These are phyloP conservation scores for Orussus abietinus DNA, from an alignment of 1,140 invertebrate species.

Conservation along the genomic window DNA sequence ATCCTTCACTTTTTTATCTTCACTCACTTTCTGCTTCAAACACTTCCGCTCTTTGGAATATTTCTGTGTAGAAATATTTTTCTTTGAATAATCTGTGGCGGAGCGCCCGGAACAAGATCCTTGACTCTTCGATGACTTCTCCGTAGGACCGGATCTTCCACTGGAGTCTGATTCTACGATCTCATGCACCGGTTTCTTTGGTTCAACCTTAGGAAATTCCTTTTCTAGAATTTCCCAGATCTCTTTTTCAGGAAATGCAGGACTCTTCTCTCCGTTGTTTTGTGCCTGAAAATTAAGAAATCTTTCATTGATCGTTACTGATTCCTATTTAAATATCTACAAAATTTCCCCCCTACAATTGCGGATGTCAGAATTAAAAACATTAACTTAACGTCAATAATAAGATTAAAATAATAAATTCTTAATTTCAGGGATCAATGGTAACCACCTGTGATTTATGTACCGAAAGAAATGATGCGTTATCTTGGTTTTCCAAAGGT, in stretches of 20 bases:
- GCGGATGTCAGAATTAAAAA: no score
- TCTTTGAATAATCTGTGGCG: constrained; percentile 9
- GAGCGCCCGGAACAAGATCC: constrained; percentile 8
- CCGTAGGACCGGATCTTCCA: neutral
- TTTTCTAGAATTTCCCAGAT: constrained; percentile 37
- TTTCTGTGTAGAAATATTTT: neutral
- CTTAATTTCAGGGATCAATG: no score
- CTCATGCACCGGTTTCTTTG: constrained; percentile 17
- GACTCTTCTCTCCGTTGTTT: constrained; percentile 29
- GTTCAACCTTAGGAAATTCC: constrained; percentile 23
- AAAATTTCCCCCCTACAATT: no score
- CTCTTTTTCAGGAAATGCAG: constrained; percentile 41
- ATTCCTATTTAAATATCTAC: no score
- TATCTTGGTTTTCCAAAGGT: no score
- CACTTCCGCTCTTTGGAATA: constrained; percentile 5
- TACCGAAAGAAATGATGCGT: no score
- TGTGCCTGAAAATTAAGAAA: no score
- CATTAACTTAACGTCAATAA: no score
- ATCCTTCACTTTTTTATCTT: constrained; percentile 27
- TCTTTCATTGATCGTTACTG: constrained; percentile 6
- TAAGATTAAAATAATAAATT: no score
- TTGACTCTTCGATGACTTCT: neutral
- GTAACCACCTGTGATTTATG: constrained; percentile 20
- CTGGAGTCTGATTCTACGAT: constrained; percentile 24
- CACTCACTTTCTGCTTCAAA: constrained; percentile 16